Conservation (phyloP, 2,113 vertebrate species). For the Mobula birostris region DNA sequence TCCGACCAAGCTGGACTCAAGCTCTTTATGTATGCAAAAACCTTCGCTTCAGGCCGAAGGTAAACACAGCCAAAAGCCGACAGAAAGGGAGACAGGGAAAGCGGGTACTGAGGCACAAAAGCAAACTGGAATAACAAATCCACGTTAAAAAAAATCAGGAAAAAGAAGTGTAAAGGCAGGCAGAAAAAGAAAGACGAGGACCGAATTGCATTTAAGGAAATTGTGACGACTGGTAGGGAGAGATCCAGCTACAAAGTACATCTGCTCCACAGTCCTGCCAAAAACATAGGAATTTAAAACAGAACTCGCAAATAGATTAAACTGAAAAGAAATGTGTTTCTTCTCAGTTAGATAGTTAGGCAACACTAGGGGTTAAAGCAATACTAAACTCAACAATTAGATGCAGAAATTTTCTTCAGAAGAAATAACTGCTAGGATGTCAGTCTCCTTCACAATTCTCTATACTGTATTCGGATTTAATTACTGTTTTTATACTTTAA, state of each 20-base stretch:
- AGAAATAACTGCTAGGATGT: background rate
- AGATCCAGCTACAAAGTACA: background rate
- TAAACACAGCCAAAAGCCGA: background rate
- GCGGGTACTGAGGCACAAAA: background rate
- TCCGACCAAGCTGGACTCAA: background rate
- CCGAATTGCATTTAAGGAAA: too few species aligned
- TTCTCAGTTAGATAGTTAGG: background rate
- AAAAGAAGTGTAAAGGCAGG: too few species aligned
- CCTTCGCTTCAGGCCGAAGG: background rate
- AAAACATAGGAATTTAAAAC: background rate
- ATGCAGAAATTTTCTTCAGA: background rate
- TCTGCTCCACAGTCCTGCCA: background rate
- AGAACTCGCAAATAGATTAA: background rate
- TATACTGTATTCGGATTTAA: background rate
- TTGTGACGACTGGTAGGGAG: background rate
- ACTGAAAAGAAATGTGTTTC: background rate
- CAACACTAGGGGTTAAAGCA: background rate
- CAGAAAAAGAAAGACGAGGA: background rate
- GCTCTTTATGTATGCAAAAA: background rate
- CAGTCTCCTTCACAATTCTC: background rate
- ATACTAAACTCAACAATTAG: background rate
- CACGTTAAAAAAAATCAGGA: background rate
- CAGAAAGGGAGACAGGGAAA: background rate
- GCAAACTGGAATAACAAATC: background rate
- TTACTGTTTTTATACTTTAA: background rate